These are phyloP conservation scores for Parasteatoda lunata DNA, from an alignment of 2,888 invertebrate genomes.

Conservation along the genomic window DNA sequence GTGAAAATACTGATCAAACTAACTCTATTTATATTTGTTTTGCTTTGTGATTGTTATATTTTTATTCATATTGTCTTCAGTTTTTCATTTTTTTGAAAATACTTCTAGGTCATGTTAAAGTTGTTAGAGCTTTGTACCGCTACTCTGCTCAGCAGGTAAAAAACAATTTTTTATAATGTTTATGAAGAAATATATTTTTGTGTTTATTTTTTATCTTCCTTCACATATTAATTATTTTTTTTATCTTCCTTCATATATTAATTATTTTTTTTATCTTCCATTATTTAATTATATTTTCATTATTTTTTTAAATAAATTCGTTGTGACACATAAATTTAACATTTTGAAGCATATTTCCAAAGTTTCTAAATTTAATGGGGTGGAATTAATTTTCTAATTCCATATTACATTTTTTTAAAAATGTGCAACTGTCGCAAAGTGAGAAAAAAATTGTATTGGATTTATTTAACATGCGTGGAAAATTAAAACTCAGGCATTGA, in stretches of 20 bases:
- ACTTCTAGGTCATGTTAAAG: slow-evolving; percentile 77
- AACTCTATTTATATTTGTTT: too few relatives aligned
- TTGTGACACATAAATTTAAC: neutral
- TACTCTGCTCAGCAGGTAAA: slow-evolving; percentile 78
- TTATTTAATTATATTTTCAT: neutral
- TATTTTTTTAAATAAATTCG: neutral
- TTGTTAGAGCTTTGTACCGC: slow-evolving; percentile 78
- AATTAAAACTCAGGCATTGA: too few relatives aligned
- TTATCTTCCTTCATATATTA: neutral
- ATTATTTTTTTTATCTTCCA: neutral
- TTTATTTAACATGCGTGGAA: too few relatives aligned
- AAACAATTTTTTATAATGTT: neutral
- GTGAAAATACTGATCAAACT: too few relatives aligned
- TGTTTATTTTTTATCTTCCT: neutral
- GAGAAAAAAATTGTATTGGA: too few relatives aligned
- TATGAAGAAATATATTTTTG: neutral
- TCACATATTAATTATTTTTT: neutral
- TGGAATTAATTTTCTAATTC: too few relatives aligned
- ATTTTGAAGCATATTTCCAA: too few relatives aligned
- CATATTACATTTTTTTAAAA: too few relatives aligned
- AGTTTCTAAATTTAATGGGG: too few relatives aligned
- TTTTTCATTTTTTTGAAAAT: slow-evolving; percentile 3
- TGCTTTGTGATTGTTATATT: too few relatives aligned
- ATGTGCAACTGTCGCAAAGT: too few relatives aligned
- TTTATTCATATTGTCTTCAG: slow-evolving; percentile 15